Base-by-base conservation (phyloP, 1,140 invertebrate genomes). In the Campoletis sonorensis region DNA sequence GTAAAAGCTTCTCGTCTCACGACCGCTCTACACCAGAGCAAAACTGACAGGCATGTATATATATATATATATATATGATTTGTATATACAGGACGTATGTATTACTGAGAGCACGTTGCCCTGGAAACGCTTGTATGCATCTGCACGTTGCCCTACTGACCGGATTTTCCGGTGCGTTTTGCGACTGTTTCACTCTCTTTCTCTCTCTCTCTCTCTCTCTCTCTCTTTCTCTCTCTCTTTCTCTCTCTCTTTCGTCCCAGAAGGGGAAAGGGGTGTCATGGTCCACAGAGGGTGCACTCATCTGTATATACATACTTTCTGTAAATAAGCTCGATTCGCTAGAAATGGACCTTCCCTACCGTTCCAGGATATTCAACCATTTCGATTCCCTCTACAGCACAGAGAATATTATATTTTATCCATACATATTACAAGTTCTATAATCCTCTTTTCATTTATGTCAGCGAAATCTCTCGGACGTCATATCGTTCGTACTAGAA, bases 131-230 rank as follows among this genome's bases (percentile, higher is more conserved):
- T 45, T 54, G 61, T 27, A 64, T 64, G 61, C 26, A 80, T 86
- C 85, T 84, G 86, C 85, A 83, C 84, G 86, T 87, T 85, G 87
- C 87, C 87, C 88, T 80, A 89, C 77, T 89, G 84, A 85, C 87
- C 87, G 87, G 87, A 82, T 89, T 89, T 83, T 51, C 82, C 70
- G 61, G 61, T 80, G 80, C 27, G 68, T 83, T 37, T 70, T 82
- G 82, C 84, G 30, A 64, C 37, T 75, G 70, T 37, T 23, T 81
- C 73, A 40, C 70, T 76, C 81, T 64, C n/a, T 64, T 23, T 26
- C 61, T 64, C 23, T 11, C 10, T 64, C 40, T 13, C 40, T 13
- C 40, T 8, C 11, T 11, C 40, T 45, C 40, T 45, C 8, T 45
- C 40, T 11, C 3, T 54, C 58, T 23, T n/a, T 61, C 61, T 26